A percentile compares a stretch with the other conserved stretches of the same genome.
phyloP scores from a whole-genome alignment of 2,113 vertebrate genomes.

The Nyctibius bracteatus region DNA sequence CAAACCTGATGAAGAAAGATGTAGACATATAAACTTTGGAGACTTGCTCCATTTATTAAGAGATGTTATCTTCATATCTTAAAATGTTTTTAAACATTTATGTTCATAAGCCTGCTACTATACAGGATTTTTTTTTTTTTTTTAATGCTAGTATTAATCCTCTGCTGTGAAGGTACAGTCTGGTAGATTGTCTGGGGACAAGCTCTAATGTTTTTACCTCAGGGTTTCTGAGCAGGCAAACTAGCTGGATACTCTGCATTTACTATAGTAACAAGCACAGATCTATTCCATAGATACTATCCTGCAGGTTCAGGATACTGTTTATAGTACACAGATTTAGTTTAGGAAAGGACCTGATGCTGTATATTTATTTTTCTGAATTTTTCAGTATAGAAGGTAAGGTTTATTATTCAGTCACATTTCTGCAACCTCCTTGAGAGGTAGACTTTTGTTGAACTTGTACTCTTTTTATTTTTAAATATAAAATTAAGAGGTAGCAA shows the following conservation, averaged over 20 bases:
- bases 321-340: background rate
- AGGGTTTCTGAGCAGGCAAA: background rate
- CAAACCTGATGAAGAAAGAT: constrained; percentile 33
- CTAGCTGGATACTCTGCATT: background rate
- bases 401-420: background rate
- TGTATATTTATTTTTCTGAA: background rate
- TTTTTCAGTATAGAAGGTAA: background rate
- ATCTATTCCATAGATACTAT: background rate
- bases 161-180: background rate
- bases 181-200: background rate
- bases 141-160: background rate
- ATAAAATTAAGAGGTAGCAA: background rate
- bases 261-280: background rate
- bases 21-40: background rate
- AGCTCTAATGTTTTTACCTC: background rate
- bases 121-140: background rate
- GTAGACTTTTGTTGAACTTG: background rate
- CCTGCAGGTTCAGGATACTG: background rate
- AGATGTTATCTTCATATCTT: background rate
- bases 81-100: background rate
- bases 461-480: background rate
- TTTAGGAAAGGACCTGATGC: background rate
- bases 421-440: background rate
- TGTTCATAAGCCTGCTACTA: background rate
- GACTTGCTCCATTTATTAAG: background rate